Evolutionary conservation across 1,140 invertebrate genomes (phyloP).

Genomic region (Globodera rostochiensis): DNA sequence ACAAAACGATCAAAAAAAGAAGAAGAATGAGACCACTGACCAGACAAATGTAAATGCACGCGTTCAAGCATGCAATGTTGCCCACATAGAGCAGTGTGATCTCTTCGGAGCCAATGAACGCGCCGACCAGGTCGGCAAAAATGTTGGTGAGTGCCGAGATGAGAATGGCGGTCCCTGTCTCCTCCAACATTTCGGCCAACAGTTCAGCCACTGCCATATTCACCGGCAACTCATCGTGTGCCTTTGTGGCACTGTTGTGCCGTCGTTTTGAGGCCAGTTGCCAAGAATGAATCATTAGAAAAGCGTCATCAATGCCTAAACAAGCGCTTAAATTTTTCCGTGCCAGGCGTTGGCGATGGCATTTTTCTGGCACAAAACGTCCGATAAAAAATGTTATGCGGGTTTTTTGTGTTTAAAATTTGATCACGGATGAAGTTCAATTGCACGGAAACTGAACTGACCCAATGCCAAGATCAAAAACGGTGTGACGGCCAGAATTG

Average conservation of each 20-base stretch:
- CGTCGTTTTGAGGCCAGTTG: constrained; percentile 24
- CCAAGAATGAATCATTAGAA: constrained; percentile 58
- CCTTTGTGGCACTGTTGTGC: constrained; percentile 21
- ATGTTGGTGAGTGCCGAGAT: constrained; percentile 61
- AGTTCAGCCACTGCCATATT: neutral
- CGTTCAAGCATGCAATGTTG: constrained; percentile 39
- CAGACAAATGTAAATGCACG: constrained; percentile 38
- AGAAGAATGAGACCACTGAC: neutral
- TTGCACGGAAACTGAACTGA: neutral
- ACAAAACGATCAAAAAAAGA: neutral
- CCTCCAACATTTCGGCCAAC: constrained; percentile 45
- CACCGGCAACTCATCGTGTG: neutral
- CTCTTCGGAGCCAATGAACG: constrained; percentile 58
- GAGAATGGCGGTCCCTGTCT: constrained; percentile 57
- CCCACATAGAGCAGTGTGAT: constrained; percentile 55
- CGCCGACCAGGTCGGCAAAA: constrained; percentile 51
- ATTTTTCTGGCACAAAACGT: neutral
- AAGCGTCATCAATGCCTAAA: constrained; percentile 56
- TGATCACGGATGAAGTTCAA: neutral
- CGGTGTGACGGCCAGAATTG: constrained; percentile 57
- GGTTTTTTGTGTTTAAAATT: neutral
- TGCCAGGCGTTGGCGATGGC: neutral
- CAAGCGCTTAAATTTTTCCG: neutral
- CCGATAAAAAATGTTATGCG: too few species aligned
- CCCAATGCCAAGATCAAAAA: constrained; percentile 62